These are phyloP conservation scores for Nipponia nippon DNA, from an alignment of 2,113 vertebrate genomes.

Conservation along the genomic window DNA sequence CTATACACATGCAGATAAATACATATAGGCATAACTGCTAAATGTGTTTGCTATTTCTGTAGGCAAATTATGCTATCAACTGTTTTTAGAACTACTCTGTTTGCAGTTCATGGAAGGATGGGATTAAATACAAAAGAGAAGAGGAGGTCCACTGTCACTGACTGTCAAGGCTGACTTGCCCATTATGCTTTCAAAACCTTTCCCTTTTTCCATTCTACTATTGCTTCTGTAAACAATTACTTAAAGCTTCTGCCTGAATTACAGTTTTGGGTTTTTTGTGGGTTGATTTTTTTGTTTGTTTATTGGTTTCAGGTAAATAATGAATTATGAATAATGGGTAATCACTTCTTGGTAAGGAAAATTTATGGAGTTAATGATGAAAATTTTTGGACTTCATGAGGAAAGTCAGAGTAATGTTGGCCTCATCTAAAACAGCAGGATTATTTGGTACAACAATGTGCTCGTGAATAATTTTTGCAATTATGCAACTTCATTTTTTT, in stretches of 20 bases:
- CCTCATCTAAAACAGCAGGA: neutral
- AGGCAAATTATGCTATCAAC: neutral
- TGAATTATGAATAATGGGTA: neutral
- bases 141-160: neutral
- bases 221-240: neutral
- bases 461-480: neutral
- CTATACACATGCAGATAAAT: neutral
- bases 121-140: neutral
- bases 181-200: neutral
- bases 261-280: neutral
- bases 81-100: neutral
- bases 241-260: neutral
- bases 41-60: neutral
- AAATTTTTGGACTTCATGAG: neutral
- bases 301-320: neutral
- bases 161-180: neutral
- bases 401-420: neutral
- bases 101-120: neutral
- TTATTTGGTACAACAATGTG: neutral
- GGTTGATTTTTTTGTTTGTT: fast-evolving
- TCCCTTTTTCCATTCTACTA: neutral
- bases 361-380: neutral
- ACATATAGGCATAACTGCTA: neutral
- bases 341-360: neutral
- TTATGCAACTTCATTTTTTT: neutral